These are phyloP conservation scores for Myotis davidii DNA, from an alignment of 2,113 vertebrate genomes.

Conservation along the genomic window DNA sequence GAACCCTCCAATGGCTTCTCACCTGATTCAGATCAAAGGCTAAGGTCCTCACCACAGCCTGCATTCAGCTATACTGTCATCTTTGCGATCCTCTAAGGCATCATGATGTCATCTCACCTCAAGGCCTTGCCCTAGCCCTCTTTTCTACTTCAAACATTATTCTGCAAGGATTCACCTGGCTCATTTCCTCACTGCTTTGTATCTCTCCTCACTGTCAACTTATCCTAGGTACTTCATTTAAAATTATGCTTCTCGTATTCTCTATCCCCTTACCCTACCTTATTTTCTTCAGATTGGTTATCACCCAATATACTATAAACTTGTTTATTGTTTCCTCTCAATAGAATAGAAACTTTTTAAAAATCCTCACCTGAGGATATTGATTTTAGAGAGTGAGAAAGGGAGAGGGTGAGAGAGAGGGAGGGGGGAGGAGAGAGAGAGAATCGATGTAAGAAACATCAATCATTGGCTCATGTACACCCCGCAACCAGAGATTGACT, in stretches of 20 bases:
- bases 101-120: neutral
- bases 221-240: neutral
- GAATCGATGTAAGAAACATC: neutral
- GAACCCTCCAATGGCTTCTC: neutral
- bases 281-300: neutral
- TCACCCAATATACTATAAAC: neutral
- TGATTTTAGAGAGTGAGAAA: neutral
- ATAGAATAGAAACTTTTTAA: neutral
- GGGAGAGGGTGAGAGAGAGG: neutral
- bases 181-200: neutral
- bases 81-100: neutral
- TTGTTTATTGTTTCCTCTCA: neutral
- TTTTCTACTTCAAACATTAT: neutral
- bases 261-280: neutral
- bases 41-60: neutral
- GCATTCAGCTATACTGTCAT: neutral
- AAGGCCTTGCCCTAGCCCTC: neutral
- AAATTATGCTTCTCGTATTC: neutral
- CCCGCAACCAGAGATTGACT: neutral
- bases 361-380: neutral
- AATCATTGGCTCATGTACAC: neutral
- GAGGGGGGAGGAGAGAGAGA: no score
- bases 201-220: neutral
- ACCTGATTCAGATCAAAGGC: neutral
- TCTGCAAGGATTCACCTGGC: neutral